Percentiles rank a stretch among this genome's conserved stretches.
Evolutionary conservation across 2,113 vertebrate genomes (phyloP).

Genomic region (Probosciger aterrimus): DNA sequence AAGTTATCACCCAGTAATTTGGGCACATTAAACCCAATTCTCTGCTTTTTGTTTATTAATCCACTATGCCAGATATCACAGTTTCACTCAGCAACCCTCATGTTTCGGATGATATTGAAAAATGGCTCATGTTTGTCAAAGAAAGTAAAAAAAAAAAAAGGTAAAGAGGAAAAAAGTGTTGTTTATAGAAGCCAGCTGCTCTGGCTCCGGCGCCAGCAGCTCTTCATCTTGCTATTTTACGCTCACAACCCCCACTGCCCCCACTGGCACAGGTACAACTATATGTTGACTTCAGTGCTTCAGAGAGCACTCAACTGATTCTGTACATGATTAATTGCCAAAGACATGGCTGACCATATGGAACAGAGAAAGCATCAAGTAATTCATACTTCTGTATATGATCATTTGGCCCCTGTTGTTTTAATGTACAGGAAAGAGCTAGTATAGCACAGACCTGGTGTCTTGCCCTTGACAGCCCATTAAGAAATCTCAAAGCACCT

Average conservation of each 20-base stretch:
- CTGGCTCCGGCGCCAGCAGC: conserved; percentile 70
- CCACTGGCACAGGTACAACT: conserved; percentile 78
- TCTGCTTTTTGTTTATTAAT: conserved; percentile 56
- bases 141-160: conserved; percentile 35
- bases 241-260: conserved; percentile 65
- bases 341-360: conserved; percentile 83
- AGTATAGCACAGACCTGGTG: conserved; percentile 77
- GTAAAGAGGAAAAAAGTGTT: conserved; percentile 56
- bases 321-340: conserved; percentile 83
- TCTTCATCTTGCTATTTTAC: conserved; percentile 72
- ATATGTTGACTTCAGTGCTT: conserved; percentile 80
- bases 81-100: conserved; percentile 41
- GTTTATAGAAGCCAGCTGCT: conserved; percentile 83
- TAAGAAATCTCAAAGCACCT: conserved; percentile 84
- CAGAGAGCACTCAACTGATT: conserved; percentile 79
- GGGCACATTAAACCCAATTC: conserved; percentile 35
- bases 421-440: conserved; percentile 80
- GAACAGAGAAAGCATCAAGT: conserved; percentile 83
- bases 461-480: conserved; percentile 85
- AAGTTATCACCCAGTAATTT: conserved; percentile 51
- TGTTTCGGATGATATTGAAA: conserved; percentile 57
- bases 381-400: conserved; percentile 83
- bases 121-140: conserved; percentile 43
- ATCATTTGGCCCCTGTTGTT: conserved; percentile 78
- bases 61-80: conserved; percentile 22